Conservation (phyloP, 2,797 vertebrate genomes). For the Chelonia mydas region DNA sequence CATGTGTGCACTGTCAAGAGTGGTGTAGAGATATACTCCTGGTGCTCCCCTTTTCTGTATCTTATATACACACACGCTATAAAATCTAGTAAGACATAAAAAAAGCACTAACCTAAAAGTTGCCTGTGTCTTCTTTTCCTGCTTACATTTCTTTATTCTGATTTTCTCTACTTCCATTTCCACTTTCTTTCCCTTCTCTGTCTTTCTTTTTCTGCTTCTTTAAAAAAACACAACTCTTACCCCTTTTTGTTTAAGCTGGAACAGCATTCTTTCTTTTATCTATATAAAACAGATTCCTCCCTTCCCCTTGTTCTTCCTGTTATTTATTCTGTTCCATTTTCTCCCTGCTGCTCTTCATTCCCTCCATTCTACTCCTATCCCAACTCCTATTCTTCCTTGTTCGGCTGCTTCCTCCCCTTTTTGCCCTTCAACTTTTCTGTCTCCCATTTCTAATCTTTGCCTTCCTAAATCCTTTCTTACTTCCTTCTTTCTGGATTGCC, state of each 20-base stretch:
- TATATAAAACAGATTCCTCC: neutral
- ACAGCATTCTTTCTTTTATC: neutral
- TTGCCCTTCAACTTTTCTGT: neutral
- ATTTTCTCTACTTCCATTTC: neutral
- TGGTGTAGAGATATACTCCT: neutral
- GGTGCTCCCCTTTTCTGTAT: neutral
- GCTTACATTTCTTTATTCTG: conserved; percentile 1
- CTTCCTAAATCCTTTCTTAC: neutral
- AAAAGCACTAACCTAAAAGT: neutral
- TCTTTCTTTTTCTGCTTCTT: neutral
- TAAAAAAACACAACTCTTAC: neutral
- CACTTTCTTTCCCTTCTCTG: neutral
- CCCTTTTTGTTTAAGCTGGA: neutral
- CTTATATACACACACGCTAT: neutral
- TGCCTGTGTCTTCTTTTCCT: neutral
- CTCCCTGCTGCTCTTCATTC: neutral
- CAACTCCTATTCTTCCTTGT: neutral
- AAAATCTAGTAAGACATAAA: neutral
- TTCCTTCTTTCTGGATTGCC: neutral
- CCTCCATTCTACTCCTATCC: neutral
- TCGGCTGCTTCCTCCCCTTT: neutral
- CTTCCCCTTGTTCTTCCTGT: neutral
- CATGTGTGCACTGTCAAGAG: neutral
- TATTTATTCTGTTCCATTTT: neutral
- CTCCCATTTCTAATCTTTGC: neutral